Percentiles rank a stretch among this genome's conserved stretches.
Evolutionary conservation across 2,888 invertebrate genomes (phyloP).

Genomic region (Chymomyza amoena): DNA sequence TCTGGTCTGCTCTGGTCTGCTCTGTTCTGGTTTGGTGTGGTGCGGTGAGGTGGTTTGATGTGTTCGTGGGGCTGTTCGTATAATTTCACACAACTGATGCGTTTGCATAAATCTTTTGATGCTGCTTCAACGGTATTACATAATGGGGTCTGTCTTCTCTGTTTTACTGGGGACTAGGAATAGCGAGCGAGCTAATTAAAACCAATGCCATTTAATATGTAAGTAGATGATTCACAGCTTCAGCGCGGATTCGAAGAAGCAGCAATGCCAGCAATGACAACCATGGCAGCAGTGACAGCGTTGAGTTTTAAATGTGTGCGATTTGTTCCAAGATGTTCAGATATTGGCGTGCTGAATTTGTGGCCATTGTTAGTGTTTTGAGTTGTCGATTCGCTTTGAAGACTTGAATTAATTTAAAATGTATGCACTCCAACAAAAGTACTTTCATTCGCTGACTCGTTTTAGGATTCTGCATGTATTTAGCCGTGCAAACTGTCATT

Average conservation of each 20-base stretch:
- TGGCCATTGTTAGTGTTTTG: slow-evolving; percentile 16
- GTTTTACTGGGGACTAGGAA: not conserved
- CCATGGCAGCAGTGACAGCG: slow-evolving; percentile 7
- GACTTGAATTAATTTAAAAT: slow-evolving; percentile 44
- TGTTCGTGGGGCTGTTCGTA: slow-evolving; percentile 19
- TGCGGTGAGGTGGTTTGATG: not conserved
- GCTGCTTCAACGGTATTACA: not conserved
- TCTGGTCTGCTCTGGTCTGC: not conserved
- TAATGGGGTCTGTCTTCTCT: not conserved
- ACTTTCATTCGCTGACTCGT: not conserved
- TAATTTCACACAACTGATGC: slow-evolving; percentile 58
- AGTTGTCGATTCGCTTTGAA: slow-evolving; percentile 38
- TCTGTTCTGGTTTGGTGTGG: not conserved
- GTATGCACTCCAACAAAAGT: slow-evolving; percentile 56
- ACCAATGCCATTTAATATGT: slow-evolving; percentile 56
- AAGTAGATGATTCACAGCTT: slow-evolving; percentile 55
- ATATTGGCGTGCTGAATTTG: not conserved
- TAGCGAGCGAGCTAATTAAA: slow-evolving; percentile 51
- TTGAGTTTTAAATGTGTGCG: slow-evolving; percentile 49
- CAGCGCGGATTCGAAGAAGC: slow-evolving; percentile 36
- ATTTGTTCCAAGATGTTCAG: slow-evolving; percentile 39
- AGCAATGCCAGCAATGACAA: not conserved
- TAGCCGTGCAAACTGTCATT: not conserved
- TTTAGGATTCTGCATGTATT: not conserved
- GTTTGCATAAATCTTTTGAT: slow-evolving; percentile 53